Conservation (phyloP, 2,797 vertebrate species). For the Xenopus petersii region DNA sequence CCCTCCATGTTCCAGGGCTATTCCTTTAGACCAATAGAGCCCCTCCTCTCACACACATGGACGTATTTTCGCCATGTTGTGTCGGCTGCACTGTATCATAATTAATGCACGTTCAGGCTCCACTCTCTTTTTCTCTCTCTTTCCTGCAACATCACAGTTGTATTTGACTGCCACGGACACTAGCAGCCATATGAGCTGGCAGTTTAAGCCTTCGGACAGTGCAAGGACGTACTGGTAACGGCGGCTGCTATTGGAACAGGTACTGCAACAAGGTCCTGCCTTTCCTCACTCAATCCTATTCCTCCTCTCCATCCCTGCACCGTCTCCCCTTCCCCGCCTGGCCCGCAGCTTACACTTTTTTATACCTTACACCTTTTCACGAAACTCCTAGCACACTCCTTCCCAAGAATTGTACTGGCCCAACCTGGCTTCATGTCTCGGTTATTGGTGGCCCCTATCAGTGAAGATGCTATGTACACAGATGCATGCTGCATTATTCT, state of each 20-base stretch:
- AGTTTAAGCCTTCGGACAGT: constrained; percentile 94
- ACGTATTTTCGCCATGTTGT: constrained; percentile 54
- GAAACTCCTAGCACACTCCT: constrained; percentile 53
- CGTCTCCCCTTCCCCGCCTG: constrained; percentile 49
- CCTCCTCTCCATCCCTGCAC: constrained; percentile 63
- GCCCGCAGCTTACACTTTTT: constrained; percentile 56
- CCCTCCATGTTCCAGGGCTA: constrained; percentile 55
- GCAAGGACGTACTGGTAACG: constrained; percentile 91
- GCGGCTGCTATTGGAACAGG: constrained; percentile 86
- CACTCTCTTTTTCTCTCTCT: constrained; percentile 80
- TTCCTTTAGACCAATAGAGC: constrained; percentile 55
- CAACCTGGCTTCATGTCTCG: neutral
- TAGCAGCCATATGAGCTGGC: constrained; percentile 91
- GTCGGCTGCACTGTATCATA: constrained; percentile 66
- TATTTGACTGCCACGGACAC: constrained; percentile 93
- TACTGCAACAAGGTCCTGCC: constrained; percentile 78
- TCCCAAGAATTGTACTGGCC: constrained; percentile 37
- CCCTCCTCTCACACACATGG: constrained; percentile 56
- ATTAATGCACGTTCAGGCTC: constrained; percentile 74
- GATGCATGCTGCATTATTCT: too few species aligned
- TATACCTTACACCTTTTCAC: constrained; percentile 55
- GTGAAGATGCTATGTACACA: too few species aligned
- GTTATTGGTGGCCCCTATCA: too few species aligned
- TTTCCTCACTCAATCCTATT: constrained; percentile 53
- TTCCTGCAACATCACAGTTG: constrained; percentile 83